These are phyloP conservation scores for Drosophila pallidifrons DNA, from an alignment of 1,140 invertebrate species.

Conservation along the genomic window DNA sequence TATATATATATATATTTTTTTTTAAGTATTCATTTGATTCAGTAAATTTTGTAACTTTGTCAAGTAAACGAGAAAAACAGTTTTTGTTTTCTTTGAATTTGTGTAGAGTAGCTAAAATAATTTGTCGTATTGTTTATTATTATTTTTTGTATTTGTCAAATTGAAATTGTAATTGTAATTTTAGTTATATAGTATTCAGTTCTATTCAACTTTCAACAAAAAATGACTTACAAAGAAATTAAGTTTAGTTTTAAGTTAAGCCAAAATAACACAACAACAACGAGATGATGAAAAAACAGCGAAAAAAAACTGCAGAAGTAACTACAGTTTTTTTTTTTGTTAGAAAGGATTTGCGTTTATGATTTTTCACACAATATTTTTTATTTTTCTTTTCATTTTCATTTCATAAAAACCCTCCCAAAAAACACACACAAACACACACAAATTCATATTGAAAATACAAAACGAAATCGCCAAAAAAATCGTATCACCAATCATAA, in stretches of 20 bases:
- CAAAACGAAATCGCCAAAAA: constrained; percentile 1
- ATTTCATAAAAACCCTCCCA: constrained; percentile 64
- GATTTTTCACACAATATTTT: constrained; percentile 78
- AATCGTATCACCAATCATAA: constrained; percentile 34
- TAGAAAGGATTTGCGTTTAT: constrained; percentile 54
- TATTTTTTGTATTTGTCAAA: constrained; percentile 16
- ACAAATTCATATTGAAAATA: constrained; percentile 42
- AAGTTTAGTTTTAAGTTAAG: constrained; percentile 43
- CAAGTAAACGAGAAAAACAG: constrained; percentile 29
- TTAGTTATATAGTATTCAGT: constrained; percentile 27
- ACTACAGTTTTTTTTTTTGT: constrained; percentile 19
- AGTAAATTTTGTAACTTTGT: constrained; percentile 19
- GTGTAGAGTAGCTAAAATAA: constrained; percentile 52
- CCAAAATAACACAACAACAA: not conserved
- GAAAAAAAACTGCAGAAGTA: constrained; percentile 8
- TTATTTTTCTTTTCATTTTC: constrained; percentile 84
- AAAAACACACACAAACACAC: constrained; percentile 49
- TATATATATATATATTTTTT: not conserved
- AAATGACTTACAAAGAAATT: constrained; percentile 12
- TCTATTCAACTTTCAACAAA: constrained; percentile 42
- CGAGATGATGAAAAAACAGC: not conserved
- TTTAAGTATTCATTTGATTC: constrained; percentile 21
- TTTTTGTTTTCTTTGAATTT: constrained; percentile 39
- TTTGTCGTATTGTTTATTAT: constrained; percentile 35
- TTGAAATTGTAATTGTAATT: constrained; percentile 32